Percentiles rank a stretch among this genome's conserved stretches.
These are phyloP conservation scores for Muscina levida DNA, from an alignment of 2,888 invertebrate species.

Conservation along the genomic window DNA sequence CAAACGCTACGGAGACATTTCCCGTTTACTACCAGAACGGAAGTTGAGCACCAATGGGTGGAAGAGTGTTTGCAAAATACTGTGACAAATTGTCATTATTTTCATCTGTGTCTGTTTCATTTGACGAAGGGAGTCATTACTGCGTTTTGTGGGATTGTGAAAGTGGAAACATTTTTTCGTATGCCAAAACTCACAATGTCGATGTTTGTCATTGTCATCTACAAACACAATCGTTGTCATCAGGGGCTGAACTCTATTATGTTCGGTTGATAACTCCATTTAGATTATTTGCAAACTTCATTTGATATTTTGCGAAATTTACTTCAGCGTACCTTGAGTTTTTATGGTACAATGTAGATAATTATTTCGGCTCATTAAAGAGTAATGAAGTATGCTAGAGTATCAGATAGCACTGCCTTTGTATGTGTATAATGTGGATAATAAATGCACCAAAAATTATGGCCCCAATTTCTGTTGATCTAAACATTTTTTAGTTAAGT, in stretches of 20 bases:
- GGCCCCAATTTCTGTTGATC: too few species aligned
- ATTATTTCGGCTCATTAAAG: constrained; percentile 13
- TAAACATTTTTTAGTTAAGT: too few species aligned
- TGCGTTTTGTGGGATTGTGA: constrained; percentile 23
- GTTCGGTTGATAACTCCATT: constrained; percentile 48
- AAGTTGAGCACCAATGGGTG: constrained; percentile 39
- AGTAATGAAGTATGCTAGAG: background rate
- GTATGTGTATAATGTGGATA: too few species aligned
- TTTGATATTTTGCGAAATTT: constrained; percentile 18
- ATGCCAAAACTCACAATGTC: background rate
- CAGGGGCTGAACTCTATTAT: constrained; percentile 18
- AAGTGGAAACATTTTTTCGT: constrained; percentile 23
- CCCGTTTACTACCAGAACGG: constrained; percentile 46
- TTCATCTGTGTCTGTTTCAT: constrained; percentile 13
- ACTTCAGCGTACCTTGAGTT: too few species aligned
- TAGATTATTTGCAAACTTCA: constrained; percentile 52
- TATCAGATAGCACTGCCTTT: background rate
- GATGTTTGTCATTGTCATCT: constrained; percentile 30
- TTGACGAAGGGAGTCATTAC: constrained; percentile 25
- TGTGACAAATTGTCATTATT: constrained; percentile 55
- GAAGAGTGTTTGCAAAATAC: constrained; percentile 53
- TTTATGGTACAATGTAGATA: constrained; percentile 13
- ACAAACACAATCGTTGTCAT: constrained; percentile 37
- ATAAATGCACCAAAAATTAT: too few species aligned
- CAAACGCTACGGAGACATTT: constrained; percentile 43